Base-by-base conservation (phyloP, 1,140 invertebrate genomes). In the Pseudomyrmex sp. region DNA sequence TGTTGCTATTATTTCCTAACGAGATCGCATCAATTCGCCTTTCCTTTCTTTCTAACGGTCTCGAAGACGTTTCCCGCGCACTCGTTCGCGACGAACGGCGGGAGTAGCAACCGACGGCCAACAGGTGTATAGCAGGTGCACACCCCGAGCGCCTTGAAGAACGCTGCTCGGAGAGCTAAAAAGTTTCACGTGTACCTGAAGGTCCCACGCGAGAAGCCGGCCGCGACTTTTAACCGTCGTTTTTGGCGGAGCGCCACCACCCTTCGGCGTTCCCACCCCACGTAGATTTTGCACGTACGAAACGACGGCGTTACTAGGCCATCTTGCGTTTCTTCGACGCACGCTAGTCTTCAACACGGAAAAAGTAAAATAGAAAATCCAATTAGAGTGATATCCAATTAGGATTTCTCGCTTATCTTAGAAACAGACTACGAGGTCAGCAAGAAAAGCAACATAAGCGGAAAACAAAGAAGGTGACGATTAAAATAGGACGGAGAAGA, bases 51-150 rank as follows among this genome's bases (percentile, higher is more conserved):
- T 76, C 70, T 87, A 87, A 87, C 85, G 85, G 86, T 84, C 85
- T 88, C 61, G 75, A 79, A 85, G 77, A 80, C 85, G 76, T 82
- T 75, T 48, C 58, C 61, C 62, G 73, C 87, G 83, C 87, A 62
- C 79, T 83, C 79, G 80, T 79, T 79, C 56, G 56, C 84, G 85
- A 73, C 65, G 73, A 70, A 62, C 82, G 83, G 82, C 87, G 72
- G 89, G 63, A 89, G 82, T 68, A 73, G 88, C 90, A 89, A 91
- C 88, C 90, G 91, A 91, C 90, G 90, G 88, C 85, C 90, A 92
- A 92, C 91, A 92, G 91, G 91, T 92, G 91, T 91, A 91, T 92
- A 92, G 91, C 91, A 92, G 91, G 91, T 92, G 91, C 90, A 89
- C 88, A 90, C 88, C 88, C 84, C 59, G 80, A 88, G 80, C 85